Conservation (phyloP, 2,113 vertebrate species). For the Nothoprocta pentlandii region DNA sequence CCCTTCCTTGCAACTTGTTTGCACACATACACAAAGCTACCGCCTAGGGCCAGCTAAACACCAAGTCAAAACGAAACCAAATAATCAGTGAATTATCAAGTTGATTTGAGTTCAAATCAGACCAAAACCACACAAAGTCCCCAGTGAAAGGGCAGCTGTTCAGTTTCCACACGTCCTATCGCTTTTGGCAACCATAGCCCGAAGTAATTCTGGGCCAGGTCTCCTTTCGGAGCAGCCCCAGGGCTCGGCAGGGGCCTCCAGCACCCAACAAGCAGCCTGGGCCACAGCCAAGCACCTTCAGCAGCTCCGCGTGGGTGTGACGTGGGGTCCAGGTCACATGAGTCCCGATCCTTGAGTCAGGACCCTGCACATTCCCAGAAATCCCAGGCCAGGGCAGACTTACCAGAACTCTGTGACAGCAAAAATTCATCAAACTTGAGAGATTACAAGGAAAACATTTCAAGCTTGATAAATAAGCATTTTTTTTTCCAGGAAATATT, state of each 20-base stretch:
- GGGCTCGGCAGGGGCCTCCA: rapidly evolving
- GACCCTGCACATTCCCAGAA: background rate
- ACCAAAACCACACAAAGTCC: background rate
- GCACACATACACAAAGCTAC: background rate
- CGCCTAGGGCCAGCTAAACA: background rate
- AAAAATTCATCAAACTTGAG: rapidly evolving
- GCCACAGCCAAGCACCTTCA: background rate
- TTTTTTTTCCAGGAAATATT: background rate
- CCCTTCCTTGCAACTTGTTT: background rate
- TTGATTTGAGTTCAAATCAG: background rate
- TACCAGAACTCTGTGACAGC: background rate
- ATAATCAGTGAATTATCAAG: background rate
- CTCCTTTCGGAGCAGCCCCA: background rate
- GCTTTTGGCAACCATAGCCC: background rate
- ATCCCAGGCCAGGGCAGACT: background rate
- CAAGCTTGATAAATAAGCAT: rapidly evolving
- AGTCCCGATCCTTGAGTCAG: background rate
- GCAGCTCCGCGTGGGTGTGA: background rate
- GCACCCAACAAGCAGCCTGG: rapidly evolving
- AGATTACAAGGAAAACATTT: background rate
- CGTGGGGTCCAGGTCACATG: background rate
- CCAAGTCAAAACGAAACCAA: background rate
- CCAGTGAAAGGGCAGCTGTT: background rate
- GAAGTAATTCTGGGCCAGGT: background rate
- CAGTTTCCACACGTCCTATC: background rate